Percentiles rank a stretch among this genome's conserved stretches.
These are phyloP conservation scores for Bolborhynchus lineola DNA, from an alignment of 2,113 vertebrate species.

Conservation along the genomic window DNA sequence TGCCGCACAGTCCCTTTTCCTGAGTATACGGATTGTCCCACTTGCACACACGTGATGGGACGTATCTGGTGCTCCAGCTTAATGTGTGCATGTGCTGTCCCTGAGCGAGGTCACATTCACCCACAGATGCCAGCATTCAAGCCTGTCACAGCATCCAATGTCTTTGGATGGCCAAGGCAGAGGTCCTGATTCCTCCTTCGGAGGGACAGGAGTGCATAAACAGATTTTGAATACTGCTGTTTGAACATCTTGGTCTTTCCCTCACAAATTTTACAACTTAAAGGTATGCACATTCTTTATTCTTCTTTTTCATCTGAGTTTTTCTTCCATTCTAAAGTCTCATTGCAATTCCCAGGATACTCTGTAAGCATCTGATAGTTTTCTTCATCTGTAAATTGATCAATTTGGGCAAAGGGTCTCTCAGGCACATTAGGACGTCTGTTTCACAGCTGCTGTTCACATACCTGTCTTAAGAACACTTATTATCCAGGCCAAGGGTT, in stretches of 20 bases:
- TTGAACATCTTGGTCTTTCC: neutral
- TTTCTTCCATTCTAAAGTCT: neutral
- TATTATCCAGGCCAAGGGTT: neutral
- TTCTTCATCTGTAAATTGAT: neutral
- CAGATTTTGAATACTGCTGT: neutral
- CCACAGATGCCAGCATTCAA: neutral
- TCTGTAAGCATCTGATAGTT: neutral
- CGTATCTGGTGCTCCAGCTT: neutral
- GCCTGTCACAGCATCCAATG: accelerated
- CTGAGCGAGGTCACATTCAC: neutral
- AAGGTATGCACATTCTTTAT: neutral
- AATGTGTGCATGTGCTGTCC: neutral
- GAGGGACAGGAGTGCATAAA: neutral
- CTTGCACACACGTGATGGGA: neutral
- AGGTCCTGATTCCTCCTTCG: neutral
- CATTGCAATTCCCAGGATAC: neutral
- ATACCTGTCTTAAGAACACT: neutral
- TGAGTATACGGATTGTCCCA: accelerated
- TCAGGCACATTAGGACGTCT: neutral
- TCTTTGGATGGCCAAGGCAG: neutral
- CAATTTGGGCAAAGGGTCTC: neutral
- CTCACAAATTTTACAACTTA: neutral
- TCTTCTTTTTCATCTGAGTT: neutral
- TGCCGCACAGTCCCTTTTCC: accelerated
- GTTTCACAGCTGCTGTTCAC: neutral